A percentile compares a stretch with the other conserved stretches of the same genome.
These are phyloP conservation scores for Minunthozetes semirufus DNA, from an alignment of 2,888 invertebrate species.

Conservation along the genomic window DNA sequence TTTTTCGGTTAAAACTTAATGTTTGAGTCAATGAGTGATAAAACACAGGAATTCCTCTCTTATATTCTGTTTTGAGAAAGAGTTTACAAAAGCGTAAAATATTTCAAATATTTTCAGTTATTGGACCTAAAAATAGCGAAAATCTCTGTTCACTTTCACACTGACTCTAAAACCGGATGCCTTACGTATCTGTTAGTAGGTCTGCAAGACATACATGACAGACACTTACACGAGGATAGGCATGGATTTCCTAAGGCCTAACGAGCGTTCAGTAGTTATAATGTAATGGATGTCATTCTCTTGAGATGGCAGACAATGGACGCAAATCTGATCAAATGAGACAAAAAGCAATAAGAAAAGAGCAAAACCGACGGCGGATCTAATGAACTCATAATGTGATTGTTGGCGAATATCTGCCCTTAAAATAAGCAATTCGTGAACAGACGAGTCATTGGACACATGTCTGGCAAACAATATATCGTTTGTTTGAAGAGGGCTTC, in stretches of 20 bases:
- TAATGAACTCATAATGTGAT: constrained; percentile 17
- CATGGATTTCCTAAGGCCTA: neutral
- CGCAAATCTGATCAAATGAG: neutral
- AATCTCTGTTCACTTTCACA: neutral
- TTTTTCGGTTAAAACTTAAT: neutral
- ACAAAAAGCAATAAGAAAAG: neutral
- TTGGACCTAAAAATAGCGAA: neutral
- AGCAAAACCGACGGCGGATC: constrained; percentile 11
- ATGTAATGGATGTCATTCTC: neutral
- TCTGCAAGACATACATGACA: neutral
- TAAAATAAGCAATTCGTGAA: neutral
- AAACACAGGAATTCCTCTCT: neutral
- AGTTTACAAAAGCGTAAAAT: neutral
- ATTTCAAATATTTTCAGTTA: neutral
- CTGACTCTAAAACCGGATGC: neutral
- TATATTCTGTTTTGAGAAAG: neutral
- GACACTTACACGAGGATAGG: neutral
- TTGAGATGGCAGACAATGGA: neutral
- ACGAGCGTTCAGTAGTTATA: neutral
- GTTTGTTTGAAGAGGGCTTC: neutral
- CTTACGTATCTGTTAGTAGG: neutral
- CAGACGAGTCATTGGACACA: constrained; percentile 11
- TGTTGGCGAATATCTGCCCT: neutral
- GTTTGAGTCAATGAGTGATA: neutral
- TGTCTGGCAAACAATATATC: neutral